Percentiles rank a stretch among this genome's conserved stretches.
phyloP scores from a whole-genome alignment of 2,113 vertebrate genomes.

The Psophia crepitans region DNA sequence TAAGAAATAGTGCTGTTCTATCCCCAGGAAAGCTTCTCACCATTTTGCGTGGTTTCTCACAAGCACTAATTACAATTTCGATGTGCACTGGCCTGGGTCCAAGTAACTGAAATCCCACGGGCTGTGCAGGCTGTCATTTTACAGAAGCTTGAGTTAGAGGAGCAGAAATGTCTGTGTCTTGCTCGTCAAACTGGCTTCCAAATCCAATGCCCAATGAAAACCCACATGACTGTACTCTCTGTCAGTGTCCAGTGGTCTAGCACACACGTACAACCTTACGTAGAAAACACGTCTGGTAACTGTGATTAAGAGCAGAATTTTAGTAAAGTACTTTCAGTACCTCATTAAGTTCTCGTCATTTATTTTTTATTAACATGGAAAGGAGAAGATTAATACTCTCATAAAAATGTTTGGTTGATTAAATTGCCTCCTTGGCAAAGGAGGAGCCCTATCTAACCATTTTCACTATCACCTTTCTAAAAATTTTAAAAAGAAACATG shows the following conservation, averaged over 20 bases:
- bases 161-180: neutral
- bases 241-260: neutral
- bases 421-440: neutral
- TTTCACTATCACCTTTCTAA: neutral
- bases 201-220: neutral
- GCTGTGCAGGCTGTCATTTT: neutral
- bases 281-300: neutral
- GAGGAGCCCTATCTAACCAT: neutral
- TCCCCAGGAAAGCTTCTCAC: neutral
- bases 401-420: neutral
- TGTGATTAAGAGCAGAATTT: neutral
- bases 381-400: neutral
- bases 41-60: neutral
- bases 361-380: neutral
- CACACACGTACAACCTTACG: neutral
- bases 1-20: neutral
- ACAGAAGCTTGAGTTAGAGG: neutral
- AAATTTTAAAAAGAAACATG: neutral
- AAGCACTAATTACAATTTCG: neutral
- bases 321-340: neutral
- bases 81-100: neutral
- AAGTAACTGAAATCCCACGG: neutral
- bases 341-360: neutral
- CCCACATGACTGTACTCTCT: neutral
- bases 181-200: neutral